These are phyloP conservation scores for Characodon lateralis DNA, from an alignment of 2,797 vertebrate genomes.

Conservation along the genomic window DNA sequence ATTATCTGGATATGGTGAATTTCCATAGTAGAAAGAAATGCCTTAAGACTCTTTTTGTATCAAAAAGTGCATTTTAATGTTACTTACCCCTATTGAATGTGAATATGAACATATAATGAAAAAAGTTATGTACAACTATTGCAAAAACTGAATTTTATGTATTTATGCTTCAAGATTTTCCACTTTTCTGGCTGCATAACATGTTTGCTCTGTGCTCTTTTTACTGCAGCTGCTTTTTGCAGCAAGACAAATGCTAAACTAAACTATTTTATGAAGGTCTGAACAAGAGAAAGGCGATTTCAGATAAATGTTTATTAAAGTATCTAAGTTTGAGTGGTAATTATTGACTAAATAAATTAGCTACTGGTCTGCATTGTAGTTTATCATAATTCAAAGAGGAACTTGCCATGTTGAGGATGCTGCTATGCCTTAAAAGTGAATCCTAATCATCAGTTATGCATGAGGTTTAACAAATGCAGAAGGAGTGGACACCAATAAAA, in stretches of 20 bases:
- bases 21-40: neutral
- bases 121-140: neutral
- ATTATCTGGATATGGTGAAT: neutral
- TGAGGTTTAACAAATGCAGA: neutral
- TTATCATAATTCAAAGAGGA: neutral
- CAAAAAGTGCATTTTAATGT: neutral
- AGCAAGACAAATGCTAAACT: neutral
- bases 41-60: neutral
- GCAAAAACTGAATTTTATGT: neutral
- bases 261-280: neutral
- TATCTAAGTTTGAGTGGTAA: neutral
- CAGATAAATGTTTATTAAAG: neutral
- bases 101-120: neutral
- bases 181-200: neutral
- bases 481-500: neutral
- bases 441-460: neutral
- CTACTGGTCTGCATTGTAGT: neutral
- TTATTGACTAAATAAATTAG: neutral
- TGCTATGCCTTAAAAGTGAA: too few relatives aligned
- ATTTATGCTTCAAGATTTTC: neutral
- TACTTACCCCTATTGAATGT: neutral
- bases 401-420: neutral
- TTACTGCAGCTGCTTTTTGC: neutral
- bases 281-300: neutral
- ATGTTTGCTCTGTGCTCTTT: too few relatives aligned